phyloP scores from a whole-genome alignment of 2,888 invertebrate species.

The Atethmia centrago region DNA sequence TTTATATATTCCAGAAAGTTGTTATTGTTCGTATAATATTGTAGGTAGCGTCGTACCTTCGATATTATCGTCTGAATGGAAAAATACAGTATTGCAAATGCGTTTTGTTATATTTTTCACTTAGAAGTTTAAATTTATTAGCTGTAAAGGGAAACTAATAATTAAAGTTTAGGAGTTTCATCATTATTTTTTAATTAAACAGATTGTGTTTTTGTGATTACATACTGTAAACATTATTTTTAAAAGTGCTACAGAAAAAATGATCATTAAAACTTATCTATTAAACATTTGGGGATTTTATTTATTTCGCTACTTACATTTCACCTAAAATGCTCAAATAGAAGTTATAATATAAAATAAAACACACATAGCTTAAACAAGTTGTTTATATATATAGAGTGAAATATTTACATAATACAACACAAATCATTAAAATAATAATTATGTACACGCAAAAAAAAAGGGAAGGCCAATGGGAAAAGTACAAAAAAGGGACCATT shows the following conservation, averaged over 20 bases:
- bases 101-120: conserved; percentile 84
- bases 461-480: not conserved
- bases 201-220: conserved; percentile 83
- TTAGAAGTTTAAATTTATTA: conserved; percentile 82
- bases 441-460: no score
- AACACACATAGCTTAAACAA: not conserved
- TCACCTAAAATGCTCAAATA: not conserved
- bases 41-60: conserved; percentile 75
- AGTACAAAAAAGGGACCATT: not conserved
- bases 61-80: conserved; percentile 75
- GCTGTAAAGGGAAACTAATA: conserved; percentile 78
- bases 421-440: no score
- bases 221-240: conserved; percentile 84
- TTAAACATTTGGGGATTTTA: conserved; percentile 76
- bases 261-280: conserved; percentile 90
- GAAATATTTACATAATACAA: not conserved
- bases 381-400: conserved; percentile 7
- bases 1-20: conserved; percentile 82
- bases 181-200: conserved; percentile 78
- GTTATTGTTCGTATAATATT: conserved; percentile 82
- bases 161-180: conserved; percentile 80
- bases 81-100: conserved; percentile 80
- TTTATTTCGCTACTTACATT: conserved; percentile 48
- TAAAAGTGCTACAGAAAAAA: conserved; percentile 87
- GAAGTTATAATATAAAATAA: not conserved